Evolutionary conservation across 2,797 vertebrate species (phyloP).

Genomic region (Scleropages formosus): DNA sequence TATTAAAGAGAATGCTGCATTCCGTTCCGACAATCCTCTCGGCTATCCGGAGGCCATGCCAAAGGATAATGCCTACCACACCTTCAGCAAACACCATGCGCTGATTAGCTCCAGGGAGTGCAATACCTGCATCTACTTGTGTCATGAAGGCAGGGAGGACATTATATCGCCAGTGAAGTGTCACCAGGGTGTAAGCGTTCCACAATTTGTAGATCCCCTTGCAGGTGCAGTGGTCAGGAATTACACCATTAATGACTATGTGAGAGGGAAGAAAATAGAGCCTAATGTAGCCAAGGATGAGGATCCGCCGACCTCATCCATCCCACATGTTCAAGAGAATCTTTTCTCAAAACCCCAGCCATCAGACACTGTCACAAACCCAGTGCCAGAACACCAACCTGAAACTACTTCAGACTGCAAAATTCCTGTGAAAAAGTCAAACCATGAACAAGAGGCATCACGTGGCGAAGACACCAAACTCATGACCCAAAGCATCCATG

Average conservation of each 20-base stretch:
- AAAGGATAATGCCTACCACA: conserved; percentile 65
- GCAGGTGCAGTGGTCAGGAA: conserved; percentile 67
- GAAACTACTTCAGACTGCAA: conserved; percentile 46
- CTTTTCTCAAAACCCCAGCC: conserved; percentile 37
- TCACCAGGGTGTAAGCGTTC: conserved; percentile 57
- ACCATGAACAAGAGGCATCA: conserved; percentile 44
- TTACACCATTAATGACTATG: conserved; percentile 56
- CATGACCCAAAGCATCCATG: conserved; percentile 49
- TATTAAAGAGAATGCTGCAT: conserved; percentile 49
- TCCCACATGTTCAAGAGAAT: conserved; percentile 39
- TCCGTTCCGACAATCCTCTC: conserved; percentile 59
- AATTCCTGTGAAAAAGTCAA: conserved; percentile 45
- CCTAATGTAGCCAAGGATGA: conserved; percentile 58
- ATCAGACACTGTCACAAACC: conserved; percentile 1
- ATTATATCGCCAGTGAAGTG: conserved; percentile 56
- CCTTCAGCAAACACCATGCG: conserved; percentile 58
- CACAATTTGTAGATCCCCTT: conserved; percentile 72
- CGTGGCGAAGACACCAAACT: conserved; percentile 40
- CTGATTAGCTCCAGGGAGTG: conserved; percentile 58
- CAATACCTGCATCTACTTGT: conserved; percentile 66
- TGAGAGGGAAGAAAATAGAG: conserved; percentile 58
- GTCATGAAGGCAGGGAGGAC: conserved; percentile 60
- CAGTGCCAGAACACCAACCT: conserved; percentile 45
- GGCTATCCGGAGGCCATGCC: conserved; percentile 59
- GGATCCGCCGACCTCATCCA: conserved; percentile 55